phyloP scores from a whole-genome alignment of 2,888 invertebrate genomes.

The Pristionchus mayeri region DNA sequence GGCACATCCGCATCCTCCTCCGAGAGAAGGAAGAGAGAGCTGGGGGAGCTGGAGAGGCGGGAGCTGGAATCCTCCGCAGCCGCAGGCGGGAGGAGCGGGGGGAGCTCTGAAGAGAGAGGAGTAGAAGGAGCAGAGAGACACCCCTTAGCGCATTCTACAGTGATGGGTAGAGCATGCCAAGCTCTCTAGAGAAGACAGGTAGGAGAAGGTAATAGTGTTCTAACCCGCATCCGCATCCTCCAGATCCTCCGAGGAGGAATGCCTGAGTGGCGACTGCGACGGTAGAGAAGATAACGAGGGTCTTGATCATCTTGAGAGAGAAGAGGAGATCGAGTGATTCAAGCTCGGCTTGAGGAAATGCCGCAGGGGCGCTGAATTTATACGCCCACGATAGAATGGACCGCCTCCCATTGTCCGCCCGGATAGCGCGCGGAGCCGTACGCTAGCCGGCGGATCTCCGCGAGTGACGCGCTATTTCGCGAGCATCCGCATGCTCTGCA shows the following conservation, averaged over 20 bases:
- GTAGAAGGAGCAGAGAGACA: no score
- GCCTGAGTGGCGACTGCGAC: conserved; percentile 40
- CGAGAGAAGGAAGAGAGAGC: conserved; percentile 23
- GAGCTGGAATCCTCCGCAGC: conserved; percentile 38
- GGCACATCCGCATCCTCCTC: conserved; percentile 44
- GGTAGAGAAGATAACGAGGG: conserved; percentile 1
- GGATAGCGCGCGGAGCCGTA: background rate
- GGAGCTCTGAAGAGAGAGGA: conserved; percentile 20
- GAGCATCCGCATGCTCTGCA: background rate
- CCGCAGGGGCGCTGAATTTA: no score
- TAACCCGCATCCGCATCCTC: conserved; percentile 44
- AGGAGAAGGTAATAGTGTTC: background rate
- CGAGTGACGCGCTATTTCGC: background rate
- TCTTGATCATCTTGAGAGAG: conserved; percentile 29
- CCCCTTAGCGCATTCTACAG: background rate
- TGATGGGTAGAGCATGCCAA: background rate
- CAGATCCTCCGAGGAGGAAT: conserved; percentile 42
- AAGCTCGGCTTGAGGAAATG: conserved; percentile 16
- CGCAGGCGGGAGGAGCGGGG: conserved; percentile 22
- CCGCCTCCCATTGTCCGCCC: conserved; percentile 24
- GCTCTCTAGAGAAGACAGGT: no score
- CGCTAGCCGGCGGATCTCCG: background rate
- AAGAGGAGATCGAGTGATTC: background rate
- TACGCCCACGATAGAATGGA: background rate
- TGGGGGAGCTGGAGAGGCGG: conserved; percentile 45